Evolutionary conservation across 2,113 vertebrate species (phyloP).

Genomic region (Pachyramphus minor): DNA sequence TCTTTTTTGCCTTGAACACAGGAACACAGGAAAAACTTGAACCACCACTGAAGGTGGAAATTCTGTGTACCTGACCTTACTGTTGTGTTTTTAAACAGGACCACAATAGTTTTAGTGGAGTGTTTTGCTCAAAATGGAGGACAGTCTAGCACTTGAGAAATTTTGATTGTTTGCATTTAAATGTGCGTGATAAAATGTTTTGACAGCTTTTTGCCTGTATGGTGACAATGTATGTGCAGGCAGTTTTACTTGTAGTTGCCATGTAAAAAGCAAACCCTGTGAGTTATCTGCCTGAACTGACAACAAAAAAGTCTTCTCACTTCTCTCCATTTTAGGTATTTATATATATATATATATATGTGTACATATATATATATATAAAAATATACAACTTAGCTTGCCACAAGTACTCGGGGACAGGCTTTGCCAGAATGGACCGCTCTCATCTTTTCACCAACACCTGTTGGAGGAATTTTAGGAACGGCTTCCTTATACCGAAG

Average conservation of each 20-base stretch:
- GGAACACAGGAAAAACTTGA: neutral
- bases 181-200: neutral
- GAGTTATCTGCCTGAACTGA: neutral
- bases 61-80: neutral
- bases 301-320: neutral
- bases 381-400: neutral
- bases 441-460: neutral
- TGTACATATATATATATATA: no score
- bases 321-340: neutral
- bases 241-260: neutral
- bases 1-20: slow-evolving; percentile 14
- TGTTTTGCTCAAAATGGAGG: neutral
- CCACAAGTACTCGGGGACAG: neutral
- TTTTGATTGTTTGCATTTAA: neutral
- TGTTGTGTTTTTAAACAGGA: neutral
- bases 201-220: neutral
- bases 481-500: neutral
- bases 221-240: neutral
- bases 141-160: neutral
- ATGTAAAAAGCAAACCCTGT: neutral
- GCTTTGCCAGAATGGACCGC: neutral
- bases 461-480: neutral
- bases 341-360: neutral
- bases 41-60: slow-evolving; percentile 5
- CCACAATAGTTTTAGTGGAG: neutral